Base-by-base conservation (phyloP, 1,140 invertebrate species). In the Euborellia annulipes region DNA sequence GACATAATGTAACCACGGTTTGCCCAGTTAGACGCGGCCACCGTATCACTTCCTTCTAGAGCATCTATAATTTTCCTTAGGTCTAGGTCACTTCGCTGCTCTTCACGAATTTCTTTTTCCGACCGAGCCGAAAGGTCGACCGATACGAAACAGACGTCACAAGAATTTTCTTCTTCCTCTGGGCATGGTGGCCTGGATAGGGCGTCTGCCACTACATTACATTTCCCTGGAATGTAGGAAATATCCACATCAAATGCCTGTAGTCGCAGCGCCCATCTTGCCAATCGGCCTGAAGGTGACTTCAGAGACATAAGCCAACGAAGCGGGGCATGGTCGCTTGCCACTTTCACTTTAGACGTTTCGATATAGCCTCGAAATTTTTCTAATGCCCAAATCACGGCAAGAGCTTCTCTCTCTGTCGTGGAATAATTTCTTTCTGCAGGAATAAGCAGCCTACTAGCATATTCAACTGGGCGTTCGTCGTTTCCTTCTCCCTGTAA, bases 331-430 rank as follows among this genome's bases (percentile, higher is more conserved):
- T 32, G 30, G n/a, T 32, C 30, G n/a, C 30, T 32, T 8, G n/a
- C 30, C 30, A 32, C 30, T n/a, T n/a, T n/a, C n/a, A n/a, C n/a
- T n/a, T n/a, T n/a, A n/a, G n/a, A n/a, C n/a, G n/a, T n/a, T n/a
- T n/a, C n/a, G n/a, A n/a, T n/a, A 53, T 69, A 73, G n/a, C 60
- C 57, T 45, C 59, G 44, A 47, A 71, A 72, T 27, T 69, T 56
- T 41, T 64, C 52, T 0, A 65, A 53, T 2, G 58, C 58, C 55
- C 58, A 65, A 2, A 72, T 51, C 3, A 65, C 60, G 1, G 62
- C 62, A 16, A 60, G 45, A 3, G 59, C 46, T 52, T 63, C 61
- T 52, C 49, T 54, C 57, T 62, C 71, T 53, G 48, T 66, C 8
- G 41, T 45, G 9, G 36, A 21, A 43, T 51, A 51, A 16, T 46